phyloP scores from a whole-genome alignment of 2,797 vertebrate species.

The Balearica regulorum region DNA sequence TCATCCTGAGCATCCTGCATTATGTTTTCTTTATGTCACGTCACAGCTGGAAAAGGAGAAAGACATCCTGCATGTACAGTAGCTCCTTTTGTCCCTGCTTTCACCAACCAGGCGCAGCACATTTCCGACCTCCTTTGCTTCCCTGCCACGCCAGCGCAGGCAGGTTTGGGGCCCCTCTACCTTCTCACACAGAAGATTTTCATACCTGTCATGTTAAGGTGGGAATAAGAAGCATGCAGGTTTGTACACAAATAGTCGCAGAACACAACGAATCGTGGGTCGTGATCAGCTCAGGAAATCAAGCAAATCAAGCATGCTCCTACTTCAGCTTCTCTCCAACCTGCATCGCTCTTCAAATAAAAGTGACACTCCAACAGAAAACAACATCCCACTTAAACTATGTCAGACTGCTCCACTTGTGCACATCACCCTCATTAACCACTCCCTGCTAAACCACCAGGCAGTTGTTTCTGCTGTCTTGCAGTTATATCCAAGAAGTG shows the following conservation, averaged over 20 bases:
- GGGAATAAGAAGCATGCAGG: background rate
- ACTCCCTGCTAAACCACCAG: background rate
- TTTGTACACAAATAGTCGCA: background rate
- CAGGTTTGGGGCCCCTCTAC: background rate
- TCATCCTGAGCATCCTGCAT: slow-evolving; percentile 48
- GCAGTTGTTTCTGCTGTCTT: background rate
- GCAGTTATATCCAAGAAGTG: background rate
- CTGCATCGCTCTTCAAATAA: background rate
- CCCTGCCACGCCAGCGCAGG: background rate
- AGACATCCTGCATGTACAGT: background rate
- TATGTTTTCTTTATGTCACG: slow-evolving; percentile 36
- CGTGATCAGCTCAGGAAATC: background rate
- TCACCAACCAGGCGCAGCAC: background rate
- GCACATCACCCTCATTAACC: background rate
- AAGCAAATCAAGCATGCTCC: background rate
- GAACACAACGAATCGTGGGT: background rate
- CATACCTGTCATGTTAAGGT: background rate
- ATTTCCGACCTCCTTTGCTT: background rate
- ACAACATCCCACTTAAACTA: background rate
- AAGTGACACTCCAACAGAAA: background rate
- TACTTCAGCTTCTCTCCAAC: background rate
- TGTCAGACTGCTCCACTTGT: background rate
- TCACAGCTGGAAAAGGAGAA: background rate
- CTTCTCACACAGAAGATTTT: background rate
- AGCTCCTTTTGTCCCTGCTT: background rate